Evolutionary conservation across 2,797 vertebrate genomes (phyloP).

Genomic region (Heteromormyrus szaboi): DNA sequence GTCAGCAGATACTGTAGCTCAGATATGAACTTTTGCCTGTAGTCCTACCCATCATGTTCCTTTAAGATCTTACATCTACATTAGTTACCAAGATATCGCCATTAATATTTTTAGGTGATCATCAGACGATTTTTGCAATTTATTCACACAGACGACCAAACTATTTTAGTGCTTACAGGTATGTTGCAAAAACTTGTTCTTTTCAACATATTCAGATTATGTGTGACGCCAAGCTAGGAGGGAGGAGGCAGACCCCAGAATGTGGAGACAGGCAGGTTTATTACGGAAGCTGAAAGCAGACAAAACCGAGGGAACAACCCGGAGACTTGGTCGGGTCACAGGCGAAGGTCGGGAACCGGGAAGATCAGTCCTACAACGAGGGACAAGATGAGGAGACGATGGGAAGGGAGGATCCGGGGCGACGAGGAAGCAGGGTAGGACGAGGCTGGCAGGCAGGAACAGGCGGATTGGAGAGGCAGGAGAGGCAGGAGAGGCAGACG

Average conservation of each 20-base stretch:
- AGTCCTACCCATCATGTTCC: not conserved
- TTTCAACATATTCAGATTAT: slow-evolving; percentile 24
- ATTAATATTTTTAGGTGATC: not conserved
- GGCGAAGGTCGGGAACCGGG: not conserved
- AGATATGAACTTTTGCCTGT: not conserved
- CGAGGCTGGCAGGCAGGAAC: not conserved
- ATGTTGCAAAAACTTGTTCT: slow-evolving; percentile 19
- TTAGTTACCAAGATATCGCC: not conserved
- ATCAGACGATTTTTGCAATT: not conserved
- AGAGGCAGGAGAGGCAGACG: not conserved
- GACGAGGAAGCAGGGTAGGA: not conserved
- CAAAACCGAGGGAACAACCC: not conserved
- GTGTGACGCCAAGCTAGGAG: slow-evolving; percentile 11
- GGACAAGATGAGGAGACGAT: not conserved
- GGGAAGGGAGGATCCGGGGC: not conserved
- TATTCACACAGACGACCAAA: not conserved
- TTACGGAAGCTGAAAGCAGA: not conserved
- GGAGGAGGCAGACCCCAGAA: not conserved
- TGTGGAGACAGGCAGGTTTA: not conserved
- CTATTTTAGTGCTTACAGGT: not conserved
- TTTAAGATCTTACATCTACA: not conserved
- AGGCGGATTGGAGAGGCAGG: not conserved
- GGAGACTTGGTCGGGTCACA: not conserved
- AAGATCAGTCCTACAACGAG: not conserved
- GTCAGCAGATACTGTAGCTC: not conserved